These are phyloP conservation scores for Noctua comes DNA, from an alignment of 2,888 invertebrate species.

Conservation along the genomic window DNA sequence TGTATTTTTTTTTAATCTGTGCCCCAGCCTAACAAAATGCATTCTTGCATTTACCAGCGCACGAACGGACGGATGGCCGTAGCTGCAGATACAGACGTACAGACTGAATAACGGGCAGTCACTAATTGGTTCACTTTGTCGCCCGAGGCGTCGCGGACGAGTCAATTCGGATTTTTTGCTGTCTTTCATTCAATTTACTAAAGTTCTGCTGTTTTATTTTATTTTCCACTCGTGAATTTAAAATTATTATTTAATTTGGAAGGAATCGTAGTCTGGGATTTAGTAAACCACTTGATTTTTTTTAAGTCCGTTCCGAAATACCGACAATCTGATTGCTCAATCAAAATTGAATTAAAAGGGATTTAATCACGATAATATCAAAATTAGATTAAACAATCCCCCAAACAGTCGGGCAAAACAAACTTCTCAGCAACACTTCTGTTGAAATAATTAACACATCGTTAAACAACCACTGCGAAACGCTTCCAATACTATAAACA, in stretches of 20 bases:
- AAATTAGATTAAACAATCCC: background rate
- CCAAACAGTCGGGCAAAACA: background rate
- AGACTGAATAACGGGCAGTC: slow-evolving; percentile 16
- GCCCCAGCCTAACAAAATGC: slow-evolving; percentile 4
- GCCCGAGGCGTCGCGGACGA: slow-evolving; percentile 34
- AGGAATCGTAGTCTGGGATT: background rate
- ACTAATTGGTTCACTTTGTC: slow-evolving; percentile 60
- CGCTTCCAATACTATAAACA: background rate
- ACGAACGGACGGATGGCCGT: background rate
- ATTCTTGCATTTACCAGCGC: slow-evolving; percentile 22
- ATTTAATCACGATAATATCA: background rate
- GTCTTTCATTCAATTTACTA: slow-evolving; percentile 44
- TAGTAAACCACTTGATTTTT: background rate
- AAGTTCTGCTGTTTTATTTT: slow-evolving; percentile 16
- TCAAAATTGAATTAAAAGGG: background rate
- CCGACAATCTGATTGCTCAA: background rate
- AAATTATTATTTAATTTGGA: background rate
- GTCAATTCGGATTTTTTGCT: slow-evolving; percentile 41
- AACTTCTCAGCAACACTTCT: background rate
- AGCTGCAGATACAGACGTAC: slow-evolving; percentile 8
- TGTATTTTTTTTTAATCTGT: background rate
- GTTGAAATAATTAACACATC: background rate
- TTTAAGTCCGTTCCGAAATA: background rate
- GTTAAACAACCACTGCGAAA: background rate
- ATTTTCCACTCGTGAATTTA: slow-evolving; percentile 1